Evolutionary conservation across 2,888 invertebrate species (phyloP), one percentile per base, ranked within the genome.

Genomic region (Alloscopus bannaensis): DNA sequence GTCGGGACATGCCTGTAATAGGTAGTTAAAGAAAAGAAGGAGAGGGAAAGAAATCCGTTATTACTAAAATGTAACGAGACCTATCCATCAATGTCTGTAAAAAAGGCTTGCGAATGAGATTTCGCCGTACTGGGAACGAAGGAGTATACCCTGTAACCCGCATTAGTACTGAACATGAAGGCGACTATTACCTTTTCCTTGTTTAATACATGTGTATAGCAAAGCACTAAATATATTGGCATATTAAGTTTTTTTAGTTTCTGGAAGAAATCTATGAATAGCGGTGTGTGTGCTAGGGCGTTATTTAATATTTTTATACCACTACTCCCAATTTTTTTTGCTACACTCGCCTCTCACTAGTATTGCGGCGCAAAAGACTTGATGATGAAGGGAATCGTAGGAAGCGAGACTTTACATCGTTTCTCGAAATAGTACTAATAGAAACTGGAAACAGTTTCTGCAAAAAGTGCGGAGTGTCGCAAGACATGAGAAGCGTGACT

Each of bases 81-180:
- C 83, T 83, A 84, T 84, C 83, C 84, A 84, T 84, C 84, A 84
- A 82, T 82, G 84, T 84, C 84, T 72, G 47, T 81, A 76, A 80
- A 82, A 77, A 78, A 78, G 45, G 78, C 66, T 79, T 80, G n/a
- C 75, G 70, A 66, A 76, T 77, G 69, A 76, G 76, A 76, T 76
- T 76, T 76, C 66, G 28, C 42, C 31, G 55, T 69, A 70, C 60
- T 26, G 52, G 59, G 57, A 47, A 36, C 50, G 24, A 8, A 52
- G 18, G 26, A 31, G 18, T 20, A 60, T 28, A 26, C 50, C 18
- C 26, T 24, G 8, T 8, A 6, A 57, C 29, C 6, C 29, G n/a
- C n/a, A n/a, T n/a, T n/a, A n/a, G n/a, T n/a, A n/a, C n/a, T n/a
- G n/a, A n/a, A n/a, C n/a, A n/a, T n/a, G n/a, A n/a, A n/a, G n/a